Conservation (phyloP, 2,113 vertebrate species). For the Tringa solitaria region DNA sequence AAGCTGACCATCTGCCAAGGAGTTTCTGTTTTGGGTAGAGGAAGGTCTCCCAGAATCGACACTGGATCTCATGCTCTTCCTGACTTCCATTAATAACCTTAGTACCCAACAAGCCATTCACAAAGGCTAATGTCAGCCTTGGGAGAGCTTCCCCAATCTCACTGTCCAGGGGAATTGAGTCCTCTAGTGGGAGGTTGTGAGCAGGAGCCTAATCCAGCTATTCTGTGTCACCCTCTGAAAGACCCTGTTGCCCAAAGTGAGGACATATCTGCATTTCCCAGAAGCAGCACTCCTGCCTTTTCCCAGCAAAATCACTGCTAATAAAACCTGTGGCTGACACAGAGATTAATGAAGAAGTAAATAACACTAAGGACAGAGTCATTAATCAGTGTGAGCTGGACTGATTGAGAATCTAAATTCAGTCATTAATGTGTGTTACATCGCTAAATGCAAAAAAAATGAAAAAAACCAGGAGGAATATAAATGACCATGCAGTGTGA, state of each 20-base stretch:
- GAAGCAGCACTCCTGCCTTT: background rate
- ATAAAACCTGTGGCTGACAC: background rate
- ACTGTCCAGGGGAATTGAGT: background rate
- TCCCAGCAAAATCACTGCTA: background rate
- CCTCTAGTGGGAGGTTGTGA: background rate
- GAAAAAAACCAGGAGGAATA: background rate
- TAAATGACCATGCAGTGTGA: background rate
- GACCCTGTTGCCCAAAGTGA: background rate
- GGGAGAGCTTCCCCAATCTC: background rate
- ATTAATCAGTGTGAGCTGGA: background rate
- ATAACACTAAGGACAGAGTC: background rate
- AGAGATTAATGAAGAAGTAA: background rate
- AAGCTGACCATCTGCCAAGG: background rate
- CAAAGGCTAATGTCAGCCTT: background rate
- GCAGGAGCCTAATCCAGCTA: background rate
- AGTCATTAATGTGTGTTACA: background rate
- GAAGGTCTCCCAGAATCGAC: background rate
- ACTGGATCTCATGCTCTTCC: background rate
- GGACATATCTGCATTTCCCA: background rate
- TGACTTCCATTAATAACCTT: background rate
- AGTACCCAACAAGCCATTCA: background rate
- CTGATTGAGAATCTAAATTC: background rate
- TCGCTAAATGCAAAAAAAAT: background rate
- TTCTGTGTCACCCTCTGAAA: background rate
- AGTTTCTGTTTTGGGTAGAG: background rate